These are phyloP conservation scores for Eristalis tenax DNA, from an alignment of 2,888 invertebrate genomes.

Conservation along the genomic window DNA sequence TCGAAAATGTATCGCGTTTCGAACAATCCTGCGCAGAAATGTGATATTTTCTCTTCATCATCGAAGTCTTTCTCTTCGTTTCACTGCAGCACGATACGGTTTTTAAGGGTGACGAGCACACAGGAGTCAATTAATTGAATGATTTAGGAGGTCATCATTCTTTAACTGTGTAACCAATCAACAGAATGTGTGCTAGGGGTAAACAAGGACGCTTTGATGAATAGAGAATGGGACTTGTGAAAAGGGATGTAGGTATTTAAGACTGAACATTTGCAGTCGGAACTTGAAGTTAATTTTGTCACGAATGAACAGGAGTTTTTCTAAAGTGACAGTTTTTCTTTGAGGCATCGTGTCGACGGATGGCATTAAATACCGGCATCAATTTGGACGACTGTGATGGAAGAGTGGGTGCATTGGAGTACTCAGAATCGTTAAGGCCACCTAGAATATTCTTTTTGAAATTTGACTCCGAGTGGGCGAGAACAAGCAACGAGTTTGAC, in stretches of 20 bases:
- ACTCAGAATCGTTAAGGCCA: no score
- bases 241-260: not conserved
- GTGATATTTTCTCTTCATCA: not conserved
- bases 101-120: not conserved
- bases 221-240: not conserved
- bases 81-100: not conserved
- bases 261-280: not conserved
- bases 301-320: no score
- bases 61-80: not conserved
- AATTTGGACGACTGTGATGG: no score
- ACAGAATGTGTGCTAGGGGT: not conserved
- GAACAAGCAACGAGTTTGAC: not conserved
- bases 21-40: not conserved
- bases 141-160: slow-evolving; percentile 1
- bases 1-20: not conserved
- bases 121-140: not conserved
- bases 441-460: no score
- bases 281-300: not conserved
- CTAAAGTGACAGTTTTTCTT: no score
- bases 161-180: slow-evolving; percentile 1
- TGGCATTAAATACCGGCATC: no score
- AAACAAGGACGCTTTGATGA: not conserved
- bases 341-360: no score
- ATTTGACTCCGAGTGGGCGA: not conserved
- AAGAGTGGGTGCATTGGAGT: no score